Evolutionary conservation across 2,113 vertebrate species (phyloP).

Genomic region (Erythrocercus mccallii): DNA sequence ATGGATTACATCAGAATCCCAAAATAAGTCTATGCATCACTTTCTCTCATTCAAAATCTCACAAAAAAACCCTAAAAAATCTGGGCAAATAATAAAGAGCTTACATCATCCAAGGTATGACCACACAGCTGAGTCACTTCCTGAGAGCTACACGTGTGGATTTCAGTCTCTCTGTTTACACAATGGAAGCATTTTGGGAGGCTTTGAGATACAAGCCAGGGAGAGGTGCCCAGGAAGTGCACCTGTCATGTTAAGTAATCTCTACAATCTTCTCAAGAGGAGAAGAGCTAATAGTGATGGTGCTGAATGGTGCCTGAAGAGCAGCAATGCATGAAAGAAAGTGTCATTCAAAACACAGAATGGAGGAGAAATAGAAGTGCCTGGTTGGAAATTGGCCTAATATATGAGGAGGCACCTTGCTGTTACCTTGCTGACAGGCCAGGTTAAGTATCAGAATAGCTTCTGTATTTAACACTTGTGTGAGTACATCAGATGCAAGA

Average conservation of each 20-base stretch:
- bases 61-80: not conserved
- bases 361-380: not conserved
- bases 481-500: not conserved
- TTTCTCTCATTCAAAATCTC: not conserved
- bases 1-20: not conserved
- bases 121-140: not conserved
- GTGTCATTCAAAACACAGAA: not conserved
- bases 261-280: fast-evolving
- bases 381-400: not conserved
- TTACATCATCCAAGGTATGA: not conserved
- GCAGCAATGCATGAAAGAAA: not conserved
- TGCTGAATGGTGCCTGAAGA: not conserved
- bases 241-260: not conserved
- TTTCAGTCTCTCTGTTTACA: not conserved
- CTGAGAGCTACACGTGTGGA: not conserved
- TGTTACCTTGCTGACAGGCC: not conserved
- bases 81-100: not conserved
- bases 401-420: not conserved
- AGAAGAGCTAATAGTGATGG: not conserved
- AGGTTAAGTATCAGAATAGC: not conserved
- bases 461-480: not conserved
- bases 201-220: not conserved
- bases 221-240: not conserved
- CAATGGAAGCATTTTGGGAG: not conserved
- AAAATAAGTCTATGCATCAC: not conserved